Evolutionary conservation across 2,113 vertebrate species (phyloP), one percentile per base, ranked within the genome.

Genomic region (Oncorhynchus nerka): DNA sequence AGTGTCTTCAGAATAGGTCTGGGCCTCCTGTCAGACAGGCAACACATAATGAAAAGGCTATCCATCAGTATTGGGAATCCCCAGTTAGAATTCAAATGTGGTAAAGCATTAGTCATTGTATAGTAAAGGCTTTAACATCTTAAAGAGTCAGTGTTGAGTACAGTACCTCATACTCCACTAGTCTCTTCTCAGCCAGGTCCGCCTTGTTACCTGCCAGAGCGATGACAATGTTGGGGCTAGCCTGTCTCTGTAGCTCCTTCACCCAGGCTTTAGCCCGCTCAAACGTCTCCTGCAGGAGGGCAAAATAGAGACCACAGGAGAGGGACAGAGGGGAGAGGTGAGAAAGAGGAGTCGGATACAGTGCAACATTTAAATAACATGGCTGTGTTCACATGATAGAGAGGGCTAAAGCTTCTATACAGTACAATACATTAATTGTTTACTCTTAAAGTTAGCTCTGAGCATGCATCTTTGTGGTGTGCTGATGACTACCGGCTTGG

Each of bases 201-300:
- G 93, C 92, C 77, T 95, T 95, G 88, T 95, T 95, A 45, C 94
- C 94, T 19, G 94, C 92, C 81, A 95, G 92, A 1, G 94, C 94
- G 0, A 95, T 95, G 30, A 95, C 94, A 2, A 95, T 95, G 88
- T 94, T 95, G 5, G 94, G 94, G 83, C 94, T 95, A 61, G 94
- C 94, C 87, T 95, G 94, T 74, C 94, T 90, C 89, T 95, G 94
- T 75, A 95, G 90, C 85, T 95, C 94, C 86, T 95, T 95, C 78
- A 95, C 94, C 94, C 94, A 95, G 73, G 94, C 94, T 73, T 95
- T 95, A 71, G 94, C 94, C 76, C 94, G 75, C 81, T 94, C 94
- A 82, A 95, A 95, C 0, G 94, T 95, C 74, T 95, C 94, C 94
- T 95, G 75, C 39, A 49, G 32, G 19, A 19, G 34, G 67, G 7